Base-by-base conservation (phyloP, 1,140 invertebrate genomes). In the Maconellicoccus hirsutus region DNA sequence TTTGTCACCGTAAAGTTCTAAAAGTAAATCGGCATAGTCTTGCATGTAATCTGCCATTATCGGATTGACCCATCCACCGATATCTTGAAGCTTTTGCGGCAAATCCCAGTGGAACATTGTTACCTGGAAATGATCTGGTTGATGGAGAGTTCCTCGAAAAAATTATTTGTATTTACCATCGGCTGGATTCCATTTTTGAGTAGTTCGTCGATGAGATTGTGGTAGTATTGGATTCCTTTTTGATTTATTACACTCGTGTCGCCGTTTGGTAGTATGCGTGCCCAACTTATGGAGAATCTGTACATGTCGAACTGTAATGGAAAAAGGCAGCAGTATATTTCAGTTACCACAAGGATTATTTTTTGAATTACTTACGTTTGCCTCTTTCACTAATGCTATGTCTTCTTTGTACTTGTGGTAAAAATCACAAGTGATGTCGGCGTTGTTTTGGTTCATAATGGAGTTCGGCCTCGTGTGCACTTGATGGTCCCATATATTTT, bases 231-330 rank as follows among this genome's bases (percentile, higher is more conserved):
- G 10, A 83, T 39, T 10, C 86, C 87, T 71, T 82, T 81, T 27
- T 81, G 78, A 75, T 87, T 88, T 0, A 87, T 75, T 19, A 79
- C 73, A 74, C 83, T 80, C 1, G 78, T 75, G 16, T 80, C 80
- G 25, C 86, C 86, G 29, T 81, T 82, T 0, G 86, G 85, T 22
- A 87, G 74, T 42, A 87, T 81, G 70, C 86, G 78, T 0, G 85
- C 73, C 86, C 86, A 87, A 1, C 85, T 85, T n/a, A 87, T 79
- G 0, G 87, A 88, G 76, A 89, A 86, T 16, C 86, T 80, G 75
- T 87, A 87, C 42, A 83, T 81, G 73, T 83, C 79, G 4, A 79
- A 76, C 78, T 79, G 59, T 21, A 74, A 74, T 23, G 21, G 61
- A 70, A 39, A 76, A 75, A 75, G 73, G 84, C 80, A 7, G 81